A percentile compares a stretch with the other conserved stretches of the same genome.
These are phyloP conservation scores for Schizaphis graminum DNA, from an alignment of 2,888 invertebrate species.

Conservation along the genomic window DNA sequence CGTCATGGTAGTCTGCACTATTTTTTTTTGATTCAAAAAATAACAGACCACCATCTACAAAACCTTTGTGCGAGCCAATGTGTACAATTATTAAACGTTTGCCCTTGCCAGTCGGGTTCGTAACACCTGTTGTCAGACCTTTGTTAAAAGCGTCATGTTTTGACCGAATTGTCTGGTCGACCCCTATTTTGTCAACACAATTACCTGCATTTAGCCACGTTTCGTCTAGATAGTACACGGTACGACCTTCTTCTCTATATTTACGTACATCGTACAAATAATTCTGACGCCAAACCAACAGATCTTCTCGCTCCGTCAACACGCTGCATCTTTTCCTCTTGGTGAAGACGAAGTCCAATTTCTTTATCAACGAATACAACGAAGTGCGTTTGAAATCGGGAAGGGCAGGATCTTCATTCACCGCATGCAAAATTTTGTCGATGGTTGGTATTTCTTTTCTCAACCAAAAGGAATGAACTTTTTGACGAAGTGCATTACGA, in stretches of 20 bases:
- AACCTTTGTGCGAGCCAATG: conserved; percentile 65
- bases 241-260: neutral
- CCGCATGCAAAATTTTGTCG: neutral
- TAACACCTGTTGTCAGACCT: neutral
- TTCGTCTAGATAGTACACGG: neutral
- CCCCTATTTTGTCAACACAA: too few relatives aligned
- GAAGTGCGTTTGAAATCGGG: too few relatives aligned
- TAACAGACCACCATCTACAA: conserved; percentile 67
- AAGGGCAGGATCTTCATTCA: neutral
- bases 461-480: too few relatives aligned
- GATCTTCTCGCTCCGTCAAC: neutral
- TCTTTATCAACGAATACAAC: too few relatives aligned
- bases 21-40: neutral
- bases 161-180: too few relatives aligned
- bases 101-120: conserved; percentile 50
- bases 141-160: neutral
- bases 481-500: too few relatives aligned
- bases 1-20: neutral
- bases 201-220: neutral
- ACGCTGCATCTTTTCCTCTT: too few relatives aligned
- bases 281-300: neutral
- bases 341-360: too few relatives aligned
- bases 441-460: too few relatives aligned
- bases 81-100: conserved; percentile 38
- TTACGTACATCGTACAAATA: too few relatives aligned